Conservation (phyloP, 2,888 invertebrate species). For the Autographa gamma region DNA sequence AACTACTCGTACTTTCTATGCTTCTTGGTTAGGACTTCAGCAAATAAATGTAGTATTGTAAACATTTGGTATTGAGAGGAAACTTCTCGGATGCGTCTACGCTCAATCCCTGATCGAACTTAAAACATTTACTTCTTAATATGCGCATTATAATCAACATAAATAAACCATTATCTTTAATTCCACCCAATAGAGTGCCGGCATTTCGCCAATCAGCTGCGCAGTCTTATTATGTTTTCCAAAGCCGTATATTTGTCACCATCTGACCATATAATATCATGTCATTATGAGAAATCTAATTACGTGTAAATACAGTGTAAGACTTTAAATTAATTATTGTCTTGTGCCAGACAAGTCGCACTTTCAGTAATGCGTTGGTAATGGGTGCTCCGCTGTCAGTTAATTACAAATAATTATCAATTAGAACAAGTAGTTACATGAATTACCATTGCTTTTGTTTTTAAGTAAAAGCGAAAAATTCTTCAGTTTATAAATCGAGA, state of each 20-base stretch:
- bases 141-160: not conserved
- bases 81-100: not conserved
- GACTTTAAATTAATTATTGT: slow-evolving; percentile 26
- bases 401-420: slow-evolving; percentile 1
- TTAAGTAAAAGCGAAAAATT: too few species aligned
- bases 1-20: too few species aligned
- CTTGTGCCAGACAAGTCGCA: slow-evolving; percentile 20
- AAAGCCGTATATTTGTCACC: slow-evolving; percentile 14
- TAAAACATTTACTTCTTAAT: not conserved
- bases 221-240: slow-evolving; percentile 18
- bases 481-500: not conserved
- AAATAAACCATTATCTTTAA: not conserved
- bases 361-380: slow-evolving; percentile 6
- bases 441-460: not conserved
- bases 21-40: too few species aligned
- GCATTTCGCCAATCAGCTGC: slow-evolving; percentile 1
- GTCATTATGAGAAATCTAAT: slow-evolving; percentile 13
- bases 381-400: not conserved
- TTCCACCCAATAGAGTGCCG: not conserved
- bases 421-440: not conserved
- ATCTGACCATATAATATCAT: slow-evolving; percentile 13
- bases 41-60: too few species aligned
- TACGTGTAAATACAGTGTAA: slow-evolving; percentile 15
- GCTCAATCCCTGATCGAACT: not conserved
- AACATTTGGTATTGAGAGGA: too few species aligned